These are phyloP conservation scores for Xiphorhynchus elegans DNA, from an alignment of 2,113 vertebrate genomes.

Conservation along the genomic window DNA sequence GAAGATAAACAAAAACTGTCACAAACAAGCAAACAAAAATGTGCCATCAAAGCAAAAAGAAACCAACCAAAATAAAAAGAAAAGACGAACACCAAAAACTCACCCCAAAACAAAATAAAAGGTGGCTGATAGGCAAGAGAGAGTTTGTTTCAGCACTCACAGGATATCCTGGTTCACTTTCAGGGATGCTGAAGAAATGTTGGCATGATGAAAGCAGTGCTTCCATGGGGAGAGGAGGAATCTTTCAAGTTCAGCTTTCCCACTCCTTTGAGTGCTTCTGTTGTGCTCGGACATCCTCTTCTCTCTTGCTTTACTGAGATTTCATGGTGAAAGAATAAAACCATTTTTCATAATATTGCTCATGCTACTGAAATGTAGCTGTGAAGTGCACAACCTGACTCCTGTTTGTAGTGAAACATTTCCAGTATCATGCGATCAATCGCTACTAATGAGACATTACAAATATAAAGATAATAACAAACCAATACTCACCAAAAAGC, in stretches of 20 bases:
- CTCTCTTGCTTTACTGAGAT: background rate
- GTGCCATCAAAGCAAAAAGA: background rate
- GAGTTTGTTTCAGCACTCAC: background rate
- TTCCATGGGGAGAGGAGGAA: background rate
- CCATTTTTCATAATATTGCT: background rate
- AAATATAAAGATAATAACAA: background rate
- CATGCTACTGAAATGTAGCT: background rate
- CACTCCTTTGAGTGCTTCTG: background rate
- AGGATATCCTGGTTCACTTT: background rate
- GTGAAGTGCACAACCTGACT: background rate
- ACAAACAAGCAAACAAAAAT: background rate
- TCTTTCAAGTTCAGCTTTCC: background rate
- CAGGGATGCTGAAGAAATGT: background rate
- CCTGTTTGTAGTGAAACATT: background rate
- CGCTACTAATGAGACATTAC: background rate
- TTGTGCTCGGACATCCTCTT: background rate
- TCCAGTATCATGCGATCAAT: background rate
- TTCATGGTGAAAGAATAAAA: background rate
- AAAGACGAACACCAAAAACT: background rate
- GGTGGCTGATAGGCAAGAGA: background rate
- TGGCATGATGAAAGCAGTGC: background rate
- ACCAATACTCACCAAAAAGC: background rate
- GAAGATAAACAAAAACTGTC: background rate
- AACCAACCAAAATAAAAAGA: background rate
- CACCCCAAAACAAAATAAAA: background rate